Evolutionary conservation across 2,888 invertebrate genomes (phyloP).

Genomic region (Pammene fasciana): DNA sequence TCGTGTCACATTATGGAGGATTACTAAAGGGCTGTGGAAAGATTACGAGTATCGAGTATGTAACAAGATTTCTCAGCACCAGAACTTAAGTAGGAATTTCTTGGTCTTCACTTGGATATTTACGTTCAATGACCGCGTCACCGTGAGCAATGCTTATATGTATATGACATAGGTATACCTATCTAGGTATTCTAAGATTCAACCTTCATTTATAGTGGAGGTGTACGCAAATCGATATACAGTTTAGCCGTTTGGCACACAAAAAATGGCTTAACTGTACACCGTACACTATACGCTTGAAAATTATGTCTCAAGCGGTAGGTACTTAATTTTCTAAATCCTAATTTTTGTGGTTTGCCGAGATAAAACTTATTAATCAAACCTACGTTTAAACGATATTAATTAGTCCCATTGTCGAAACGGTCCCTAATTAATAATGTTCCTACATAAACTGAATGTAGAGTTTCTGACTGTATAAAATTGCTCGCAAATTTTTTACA

Average conservation of each 20-base stretch:
- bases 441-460: too few relatives aligned
- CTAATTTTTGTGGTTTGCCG: conserved; percentile 1
- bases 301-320: background rate
- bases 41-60: conserved; percentile 6
- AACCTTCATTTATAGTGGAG: too few relatives aligned
- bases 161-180: too few relatives aligned
- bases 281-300: background rate
- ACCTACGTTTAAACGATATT: too few relatives aligned
- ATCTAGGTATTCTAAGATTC: background rate
- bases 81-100: conserved; percentile 1
- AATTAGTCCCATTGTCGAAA: too few relatives aligned
- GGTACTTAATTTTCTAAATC: background rate
- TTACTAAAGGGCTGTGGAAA: conserved; percentile 1
- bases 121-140: conserved; percentile 10
- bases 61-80: conserved; percentile 3
- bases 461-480: too few relatives aligned
- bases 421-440: too few relatives aligned
- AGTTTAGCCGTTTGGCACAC: too few relatives aligned
- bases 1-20: background rate
- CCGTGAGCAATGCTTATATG: background rate
- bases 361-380: conserved; percentile 6
- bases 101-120: background rate
- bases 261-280: too few relatives aligned
- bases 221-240: too few relatives aligned
- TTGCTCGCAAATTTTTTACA: too few relatives aligned